Conservation (phyloP, 2,888 invertebrate genomes). For the Phortica magna region DNA sequence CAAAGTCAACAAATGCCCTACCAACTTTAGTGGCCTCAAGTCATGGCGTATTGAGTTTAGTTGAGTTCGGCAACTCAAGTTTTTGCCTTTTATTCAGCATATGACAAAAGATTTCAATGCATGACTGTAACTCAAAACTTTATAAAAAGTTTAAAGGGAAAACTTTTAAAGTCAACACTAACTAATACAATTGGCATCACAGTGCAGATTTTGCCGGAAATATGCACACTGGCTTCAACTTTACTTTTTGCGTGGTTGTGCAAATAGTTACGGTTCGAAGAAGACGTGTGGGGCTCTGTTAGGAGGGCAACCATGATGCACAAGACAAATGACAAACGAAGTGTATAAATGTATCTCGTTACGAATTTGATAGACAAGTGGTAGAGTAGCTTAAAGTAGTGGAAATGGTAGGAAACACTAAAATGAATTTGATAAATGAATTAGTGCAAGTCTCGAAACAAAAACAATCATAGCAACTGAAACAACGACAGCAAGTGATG, state of each 20-base stretch:
- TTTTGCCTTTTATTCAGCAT: neutral
- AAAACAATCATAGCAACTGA: neutral
- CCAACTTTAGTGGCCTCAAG: constrained; percentile 42
- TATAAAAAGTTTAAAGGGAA: neutral
- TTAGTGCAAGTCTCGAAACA: constrained; percentile 6
- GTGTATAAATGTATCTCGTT: constrained; percentile 35
- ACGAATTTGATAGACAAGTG: constrained; percentile 32
- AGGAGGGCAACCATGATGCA: neutral
- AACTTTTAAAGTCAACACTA: neutral
- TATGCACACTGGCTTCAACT: constrained; percentile 21
- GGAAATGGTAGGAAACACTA: neutral
- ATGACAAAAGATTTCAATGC: constrained; percentile 27
- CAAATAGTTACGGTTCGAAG: constrained; percentile 9
- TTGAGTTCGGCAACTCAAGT: neutral
- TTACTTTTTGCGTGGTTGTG: constrained; percentile 12
- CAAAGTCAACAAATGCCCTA: constrained; percentile 70
- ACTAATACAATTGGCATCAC: neutral
- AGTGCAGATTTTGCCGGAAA: constrained; percentile 19
- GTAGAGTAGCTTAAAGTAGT: neutral
- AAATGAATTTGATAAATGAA: constrained; percentile 35
- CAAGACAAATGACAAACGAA: constrained; percentile 34
- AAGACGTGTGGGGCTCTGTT: neutral
- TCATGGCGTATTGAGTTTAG: constrained; percentile 14
- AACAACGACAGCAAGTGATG: neutral
- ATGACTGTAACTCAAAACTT: constrained; percentile 29